Evolutionary conservation across 2,888 invertebrate genomes (phyloP).

Genomic region (Lutraria lutraria): DNA sequence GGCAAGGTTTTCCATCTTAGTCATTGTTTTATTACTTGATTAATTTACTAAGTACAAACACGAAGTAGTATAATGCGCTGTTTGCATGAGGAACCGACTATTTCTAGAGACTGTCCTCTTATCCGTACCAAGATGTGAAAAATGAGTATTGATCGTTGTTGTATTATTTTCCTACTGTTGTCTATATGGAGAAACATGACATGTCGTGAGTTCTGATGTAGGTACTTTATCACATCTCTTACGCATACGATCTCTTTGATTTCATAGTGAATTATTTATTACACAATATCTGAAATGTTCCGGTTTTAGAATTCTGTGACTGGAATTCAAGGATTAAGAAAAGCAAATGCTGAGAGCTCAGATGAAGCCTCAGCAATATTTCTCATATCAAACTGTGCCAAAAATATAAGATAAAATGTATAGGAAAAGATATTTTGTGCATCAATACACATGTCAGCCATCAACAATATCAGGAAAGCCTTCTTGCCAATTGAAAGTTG

Average conservation of each 20-base stretch:
- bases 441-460: not conserved
- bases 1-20: not conserved
- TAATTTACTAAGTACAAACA: not conserved
- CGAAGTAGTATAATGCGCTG: not conserved
- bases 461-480: not conserved
- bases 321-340: not conserved
- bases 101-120: not conserved
- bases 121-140: not conserved
- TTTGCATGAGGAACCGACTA: conserved; percentile 8
- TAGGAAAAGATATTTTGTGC: not conserved
- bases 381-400: not conserved
- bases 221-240: not conserved
- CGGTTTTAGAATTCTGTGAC: conserved; percentile 14
- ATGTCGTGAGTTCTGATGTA: not conserved
- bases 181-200: not conserved
- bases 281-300: not conserved
- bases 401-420: not conserved
- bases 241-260: not conserved
- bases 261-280: conserved; percentile 11
- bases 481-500: not conserved
- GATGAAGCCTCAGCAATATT: too few relatives aligned
- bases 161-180: not conserved
- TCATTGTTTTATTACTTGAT: conserved; percentile 6
- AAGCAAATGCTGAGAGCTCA: too few relatives aligned
- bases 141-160: conserved; percentile 25